Evolutionary conservation across 2,113 vertebrate species (phyloP).

Genomic region (Brienomyrus longianalis): DNA sequence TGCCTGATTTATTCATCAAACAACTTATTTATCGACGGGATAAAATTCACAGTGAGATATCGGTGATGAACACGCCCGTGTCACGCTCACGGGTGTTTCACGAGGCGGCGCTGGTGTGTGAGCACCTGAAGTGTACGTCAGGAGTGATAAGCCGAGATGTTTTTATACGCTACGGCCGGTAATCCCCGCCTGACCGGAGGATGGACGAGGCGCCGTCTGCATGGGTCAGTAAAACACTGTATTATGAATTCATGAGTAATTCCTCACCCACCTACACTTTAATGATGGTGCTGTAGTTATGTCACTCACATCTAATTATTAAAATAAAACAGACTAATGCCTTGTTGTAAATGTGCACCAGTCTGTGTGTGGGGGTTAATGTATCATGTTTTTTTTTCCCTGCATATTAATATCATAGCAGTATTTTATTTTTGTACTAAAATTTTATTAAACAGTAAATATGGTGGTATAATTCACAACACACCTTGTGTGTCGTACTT

Average conservation of each 20-base stretch:
- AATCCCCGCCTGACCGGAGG: background rate
- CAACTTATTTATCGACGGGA: background rate
- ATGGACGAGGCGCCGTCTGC: background rate
- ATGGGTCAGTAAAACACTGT: background rate
- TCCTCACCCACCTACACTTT: background rate
- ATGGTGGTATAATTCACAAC: background rate
- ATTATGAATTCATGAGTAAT: background rate
- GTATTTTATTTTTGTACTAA: background rate
- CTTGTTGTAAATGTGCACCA: background rate
- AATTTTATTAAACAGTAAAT: background rate
- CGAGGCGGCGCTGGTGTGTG: background rate
- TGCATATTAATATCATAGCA: background rate
- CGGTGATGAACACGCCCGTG: background rate
- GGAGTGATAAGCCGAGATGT: background rate
- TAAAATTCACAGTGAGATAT: background rate
- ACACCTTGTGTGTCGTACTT: background rate
- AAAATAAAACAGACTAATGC: conserved; percentile 1
- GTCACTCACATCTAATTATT: background rate
- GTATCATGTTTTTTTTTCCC: background rate
- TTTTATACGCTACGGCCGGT: background rate
- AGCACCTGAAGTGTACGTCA: background rate
- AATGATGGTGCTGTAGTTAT: background rate
- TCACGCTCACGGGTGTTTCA: background rate
- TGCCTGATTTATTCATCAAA: background rate
- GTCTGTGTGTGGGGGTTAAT: background rate